Base-by-base conservation (phyloP, 2,113 vertebrate species). In the Australoheros scitulus region DNA sequence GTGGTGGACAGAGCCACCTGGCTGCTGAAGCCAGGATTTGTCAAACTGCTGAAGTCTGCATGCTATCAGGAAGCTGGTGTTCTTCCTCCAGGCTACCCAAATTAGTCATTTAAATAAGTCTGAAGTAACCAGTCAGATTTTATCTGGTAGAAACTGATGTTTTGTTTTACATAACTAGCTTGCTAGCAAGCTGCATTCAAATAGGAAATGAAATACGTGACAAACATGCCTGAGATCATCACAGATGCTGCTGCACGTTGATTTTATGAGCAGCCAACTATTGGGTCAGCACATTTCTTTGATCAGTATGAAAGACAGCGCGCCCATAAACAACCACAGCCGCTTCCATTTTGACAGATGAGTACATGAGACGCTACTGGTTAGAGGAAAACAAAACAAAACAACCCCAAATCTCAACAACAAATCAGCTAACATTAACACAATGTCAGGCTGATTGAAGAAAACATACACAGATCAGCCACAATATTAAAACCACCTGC, bases 381-480 rank as follows among this genome's bases (percentile, higher is more conserved):
- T 76, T 47, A 24, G 34, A 41, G n/a, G 14, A 61, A 50, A 80
- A 29, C 50, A 14, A 76, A 65, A 59, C 18, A 61, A 78, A 74
- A 76, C 20, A 22, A 61, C 26, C 29, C 10, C 18, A 60, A 36
- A 50, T 60, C 65, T 59, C 41, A 74, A 74, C 57, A 61, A 55
- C 26, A 72, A 55, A 81, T 80, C 61, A 58, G 52, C 63, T 29
- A 59, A 36, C 41, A 61, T 14, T 32, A 74, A 59, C 57, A 24
- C 13, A 55, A 61, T 56, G 15, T 61, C 26, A 17, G 41, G 18
- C 24, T 74, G 29, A 76, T 11, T 65, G 14, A 83, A 60, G 60
- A 24, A 77, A 77, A 77, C 43, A 77, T 60, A 61, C 57, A 77
- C 11, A 55, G 68, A 72, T 72, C 50, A 61, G 26, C 56, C 68